Evolutionary conservation across 2,888 invertebrate species (phyloP).

Genomic region (Mythimna impura): DNA sequence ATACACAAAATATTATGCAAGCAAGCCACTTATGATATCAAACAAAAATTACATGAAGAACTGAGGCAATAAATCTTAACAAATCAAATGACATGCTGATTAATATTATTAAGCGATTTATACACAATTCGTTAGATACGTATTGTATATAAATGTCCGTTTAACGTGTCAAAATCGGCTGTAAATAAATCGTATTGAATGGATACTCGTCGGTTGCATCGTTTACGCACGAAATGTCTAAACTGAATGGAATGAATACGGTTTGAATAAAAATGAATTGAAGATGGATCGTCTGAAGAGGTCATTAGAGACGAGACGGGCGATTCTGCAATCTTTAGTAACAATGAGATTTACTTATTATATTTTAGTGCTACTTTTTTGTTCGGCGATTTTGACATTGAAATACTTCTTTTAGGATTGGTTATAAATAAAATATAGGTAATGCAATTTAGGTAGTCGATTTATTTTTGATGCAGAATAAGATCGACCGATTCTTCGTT

Average conservation of each 20-base stretch:
- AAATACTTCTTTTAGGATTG: neutral
- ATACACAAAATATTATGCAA: constrained; percentile 45
- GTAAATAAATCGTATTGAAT: constrained; percentile 55
- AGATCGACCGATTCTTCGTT: neutral
- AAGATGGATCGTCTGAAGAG: constrained; percentile 61
- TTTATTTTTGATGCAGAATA: neutral
- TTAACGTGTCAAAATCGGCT: constrained; percentile 60
- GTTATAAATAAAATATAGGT: neutral
- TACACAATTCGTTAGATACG: constrained; percentile 67
- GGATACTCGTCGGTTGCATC: constrained; percentile 47
- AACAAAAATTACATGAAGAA: constrained; percentile 47
- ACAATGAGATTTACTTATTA: constrained; percentile 12
- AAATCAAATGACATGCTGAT: constrained; percentile 61
- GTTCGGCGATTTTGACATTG: neutral
- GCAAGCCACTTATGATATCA: constrained; percentile 20
- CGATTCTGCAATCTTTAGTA: constrained; percentile 56
- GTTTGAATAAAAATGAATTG: constrained; percentile 61
- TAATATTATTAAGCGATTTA: constrained; percentile 62
- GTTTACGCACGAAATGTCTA: constrained; percentile 64
- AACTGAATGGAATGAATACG: constrained; percentile 56
- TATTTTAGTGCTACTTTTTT: neutral
- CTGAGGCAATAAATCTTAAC: constrained; percentile 61
- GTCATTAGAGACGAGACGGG: constrained; percentile 59
- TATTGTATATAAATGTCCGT: constrained; percentile 64
- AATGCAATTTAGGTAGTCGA: neutral